phyloP scores from a whole-genome alignment of 2,888 invertebrate genomes.

The Agrochola circellaris region DNA sequence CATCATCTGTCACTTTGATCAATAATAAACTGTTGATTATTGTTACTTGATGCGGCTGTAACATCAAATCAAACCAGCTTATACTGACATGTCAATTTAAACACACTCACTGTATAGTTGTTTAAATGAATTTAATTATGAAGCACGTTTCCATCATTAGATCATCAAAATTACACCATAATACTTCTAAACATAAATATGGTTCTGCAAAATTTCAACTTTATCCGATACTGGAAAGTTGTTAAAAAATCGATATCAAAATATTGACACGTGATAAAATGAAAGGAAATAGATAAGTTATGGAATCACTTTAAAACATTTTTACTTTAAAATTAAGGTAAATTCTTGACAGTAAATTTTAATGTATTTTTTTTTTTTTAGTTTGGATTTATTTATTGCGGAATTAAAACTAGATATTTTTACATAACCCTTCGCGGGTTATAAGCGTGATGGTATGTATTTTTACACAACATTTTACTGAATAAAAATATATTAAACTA shows the following conservation, averaged over 20 bases:
- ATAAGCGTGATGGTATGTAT: too few relatives aligned
- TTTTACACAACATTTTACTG: too few relatives aligned
- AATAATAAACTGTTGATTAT: neutral
- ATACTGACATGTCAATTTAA: neutral
- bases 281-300: neutral
- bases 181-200: neutral
- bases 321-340: too few relatives aligned
- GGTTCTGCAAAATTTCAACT: neutral
- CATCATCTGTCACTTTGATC: neutral
- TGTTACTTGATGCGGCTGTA: neutral
- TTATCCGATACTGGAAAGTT: neutral
- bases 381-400: too few relatives aligned
- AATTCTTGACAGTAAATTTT: too few relatives aligned
- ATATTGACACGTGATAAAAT: neutral
- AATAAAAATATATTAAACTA: too few relatives aligned
- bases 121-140: neutral
- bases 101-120: neutral
- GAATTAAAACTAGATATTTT: too few relatives aligned
- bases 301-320: neutral
- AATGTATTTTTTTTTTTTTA: too few relatives aligned
- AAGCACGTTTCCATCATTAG: neutral
- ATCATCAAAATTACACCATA: neutral
- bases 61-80: neutral
- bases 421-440: too few relatives aligned
- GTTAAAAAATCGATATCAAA: too few relatives aligned